Conservation (phyloP, 1,140 invertebrate species). For the Dinothrombium tinctorium region DNA sequence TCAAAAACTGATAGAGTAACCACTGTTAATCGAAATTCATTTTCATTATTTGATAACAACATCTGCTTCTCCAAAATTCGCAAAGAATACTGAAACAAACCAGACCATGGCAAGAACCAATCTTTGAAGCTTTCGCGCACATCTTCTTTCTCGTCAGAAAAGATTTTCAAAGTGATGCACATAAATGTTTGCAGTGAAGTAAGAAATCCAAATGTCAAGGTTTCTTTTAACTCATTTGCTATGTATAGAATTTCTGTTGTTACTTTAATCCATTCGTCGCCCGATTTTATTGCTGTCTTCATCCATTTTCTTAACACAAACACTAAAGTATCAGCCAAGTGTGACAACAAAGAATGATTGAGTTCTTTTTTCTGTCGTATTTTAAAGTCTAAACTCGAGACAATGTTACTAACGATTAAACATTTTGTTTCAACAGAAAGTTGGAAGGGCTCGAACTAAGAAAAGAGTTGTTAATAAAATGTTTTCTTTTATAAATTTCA, state of each 20-base stretch:
- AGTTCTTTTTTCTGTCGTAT: not conserved
- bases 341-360: not conserved
- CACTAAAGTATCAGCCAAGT: not conserved
- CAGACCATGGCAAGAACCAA: not conserved
- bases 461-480: no score
- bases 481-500: no score
- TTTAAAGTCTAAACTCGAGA: not conserved
- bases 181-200: not conserved
- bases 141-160: not conserved
- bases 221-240: not conserved
- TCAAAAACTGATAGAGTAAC: not conserved
- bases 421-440: not conserved
- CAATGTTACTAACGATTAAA: not conserved
- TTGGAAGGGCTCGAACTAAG: slow-evolving; percentile 7
- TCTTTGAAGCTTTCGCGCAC: not conserved
- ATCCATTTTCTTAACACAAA: not conserved
- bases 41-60: no score
- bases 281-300: not conserved
- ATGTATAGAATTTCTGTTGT: not conserved
- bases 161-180: not conserved
- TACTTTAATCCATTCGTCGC: not conserved
- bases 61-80: slow-evolving; percentile 1
- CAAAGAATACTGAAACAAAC: not conserved
- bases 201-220: not conserved
- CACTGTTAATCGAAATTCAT: not conserved